Evolutionary conservation across 1,140 invertebrate genomes (phyloP).

Genomic region (Bombus turneri): DNA sequence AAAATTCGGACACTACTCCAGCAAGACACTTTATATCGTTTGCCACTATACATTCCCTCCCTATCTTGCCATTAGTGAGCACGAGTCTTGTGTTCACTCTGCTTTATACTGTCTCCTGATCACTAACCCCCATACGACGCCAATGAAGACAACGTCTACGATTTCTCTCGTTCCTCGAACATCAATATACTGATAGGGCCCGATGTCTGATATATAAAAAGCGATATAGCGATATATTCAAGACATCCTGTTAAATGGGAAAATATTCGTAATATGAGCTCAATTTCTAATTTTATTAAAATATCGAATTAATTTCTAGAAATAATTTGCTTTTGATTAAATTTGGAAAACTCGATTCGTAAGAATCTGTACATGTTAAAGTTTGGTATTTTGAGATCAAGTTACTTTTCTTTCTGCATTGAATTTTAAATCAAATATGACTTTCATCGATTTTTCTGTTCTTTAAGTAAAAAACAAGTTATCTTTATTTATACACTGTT

Average conservation of each 20-base stretch:
- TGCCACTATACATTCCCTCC: conserved; percentile 32
- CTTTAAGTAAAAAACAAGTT: no score
- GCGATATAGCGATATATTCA: not conserved
- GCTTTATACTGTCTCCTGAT: conserved; percentile 59
- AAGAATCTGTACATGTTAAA: not conserved
- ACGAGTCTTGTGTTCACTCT: conserved; percentile 42
- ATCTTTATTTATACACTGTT: no score
- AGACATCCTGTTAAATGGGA: no score
- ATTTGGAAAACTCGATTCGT: not conserved
- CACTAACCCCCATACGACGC: conserved; percentile 48
- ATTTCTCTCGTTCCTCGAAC: conserved; percentile 31
- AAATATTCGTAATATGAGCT: not conserved
- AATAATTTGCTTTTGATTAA: not conserved
- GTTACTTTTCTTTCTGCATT: no score
- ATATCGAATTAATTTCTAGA: not conserved
- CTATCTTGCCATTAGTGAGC: conserved; percentile 58
- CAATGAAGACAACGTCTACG: conserved; percentile 26
- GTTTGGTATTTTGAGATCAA: not conserved
- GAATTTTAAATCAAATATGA: no score
- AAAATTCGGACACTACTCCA: not conserved
- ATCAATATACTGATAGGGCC: not conserved
- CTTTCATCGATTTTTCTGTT: no score
- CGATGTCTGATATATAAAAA: not conserved
- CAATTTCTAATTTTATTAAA: not conserved
- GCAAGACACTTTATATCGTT: not conserved